Evolutionary conservation across 2,113 vertebrate genomes (phyloP), one percentile per base, ranked within the genome.

Genomic region (Geothlypis trichas): DNA sequence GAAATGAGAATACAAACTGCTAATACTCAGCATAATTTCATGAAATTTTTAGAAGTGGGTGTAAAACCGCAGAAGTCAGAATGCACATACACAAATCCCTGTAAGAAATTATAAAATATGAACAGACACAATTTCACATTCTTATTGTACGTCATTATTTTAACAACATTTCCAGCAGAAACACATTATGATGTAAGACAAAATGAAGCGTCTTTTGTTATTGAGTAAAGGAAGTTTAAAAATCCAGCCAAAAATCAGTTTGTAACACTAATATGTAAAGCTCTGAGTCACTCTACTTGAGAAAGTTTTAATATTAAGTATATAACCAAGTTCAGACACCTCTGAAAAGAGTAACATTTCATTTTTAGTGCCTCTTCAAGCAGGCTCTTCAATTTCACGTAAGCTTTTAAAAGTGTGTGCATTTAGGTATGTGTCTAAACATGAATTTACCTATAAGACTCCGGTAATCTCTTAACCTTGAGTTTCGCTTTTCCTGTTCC

Each of bases 401-500:
- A 26, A 47, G 51, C 19, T 11, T 55, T n/a, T 52, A 52, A 1
- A 57, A 57, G 23, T 13, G 5, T 49, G 14, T 58, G 54, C 15
- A 55, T 16, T 72, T 57, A n/a, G 13, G 11, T 15, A 59, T 12
- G 17, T 57, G 90, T 90, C 31, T 65, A 85, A 92, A 75, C 15
- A 47, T 61, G 63, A 96, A 94, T 72, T 96, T 98, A 99, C 99
- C 99, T 33, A 99, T 99, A 87, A 99, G 98, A 96, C 99, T 99
- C 93, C 98, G 98, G 95, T 99, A 99, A 96, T 99, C 99, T 96
- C 99, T 98, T 90, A 99, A 97, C 83, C 98, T 98, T 68, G 98
- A 99, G 97, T 99, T 99, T 93, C 99, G 98, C 92, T 98, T 99
- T 97, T 99, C 99, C 96, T 99, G 99, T 67, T 99, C 99, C 94